Base-by-base conservation (phyloP, 2,797 vertebrate species). In the Zalophus californianus region DNA sequence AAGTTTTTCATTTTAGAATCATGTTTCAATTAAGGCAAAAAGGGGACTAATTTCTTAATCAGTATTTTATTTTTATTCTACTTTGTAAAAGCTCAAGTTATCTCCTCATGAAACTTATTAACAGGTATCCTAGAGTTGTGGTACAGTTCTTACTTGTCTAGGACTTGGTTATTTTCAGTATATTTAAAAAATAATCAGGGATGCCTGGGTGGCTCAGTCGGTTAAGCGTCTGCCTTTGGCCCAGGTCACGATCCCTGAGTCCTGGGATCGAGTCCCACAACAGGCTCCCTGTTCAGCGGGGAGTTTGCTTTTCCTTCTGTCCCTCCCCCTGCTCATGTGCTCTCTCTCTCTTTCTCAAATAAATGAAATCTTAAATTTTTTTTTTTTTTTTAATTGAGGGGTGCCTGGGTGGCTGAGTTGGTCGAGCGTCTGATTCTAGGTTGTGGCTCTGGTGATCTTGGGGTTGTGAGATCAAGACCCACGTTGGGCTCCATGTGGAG, bases 11-110 rank as follows among this genome's bases (percentile, higher is more conserved):
- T 72, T 93, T 94, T 84, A 88, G 82, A 88, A 56, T 89, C 52
- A 64, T 75, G 66, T 58, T 66, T 91, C 73, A 58, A 93, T 92
- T 66, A 86, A 90, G 64, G 80, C 58, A 66, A 66, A 92, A 86
- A 83, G 38, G 10, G 75, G 13, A 58, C 23, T 62, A 89, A 79
- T 89, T 84, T 92, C 38, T 93, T 38, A 89, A 79, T 90, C 29
- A 79, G 72, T 38, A 68, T 79, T 86, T 85, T 79, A 58, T 92
- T 93, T 85, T 85, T 72, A 86, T 80, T 90, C 16, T 66, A 80
- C 41, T 80, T 80, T 75, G 56, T 58, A n/a, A 56, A 90, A 93
- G 72, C 70, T 35, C 54, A 83, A 41, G 72, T 72, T 32, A 90
- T 62, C 32, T 84, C 35, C 50, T 80, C 64, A 82, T 75, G 38